Conservation (phyloP, 2,888 invertebrate genomes). For the Anthophora plumipes region DNA sequence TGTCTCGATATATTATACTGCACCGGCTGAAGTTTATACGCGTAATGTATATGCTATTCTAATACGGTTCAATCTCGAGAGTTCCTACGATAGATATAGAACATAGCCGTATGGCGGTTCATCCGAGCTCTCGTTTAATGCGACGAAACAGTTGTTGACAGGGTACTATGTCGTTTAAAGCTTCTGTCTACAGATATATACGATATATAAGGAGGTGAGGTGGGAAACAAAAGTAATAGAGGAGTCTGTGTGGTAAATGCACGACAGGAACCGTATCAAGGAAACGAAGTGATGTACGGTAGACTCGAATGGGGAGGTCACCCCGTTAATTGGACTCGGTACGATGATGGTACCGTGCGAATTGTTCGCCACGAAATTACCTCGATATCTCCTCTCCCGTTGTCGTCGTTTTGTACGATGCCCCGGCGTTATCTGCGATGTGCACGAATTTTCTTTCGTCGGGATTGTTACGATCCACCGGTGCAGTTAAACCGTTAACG, state of each 20-base stretch:
- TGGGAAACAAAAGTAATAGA: conserved; percentile 8
- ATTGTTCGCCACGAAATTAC: conserved; percentile 78
- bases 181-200: neutral
- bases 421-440: conserved; percentile 27
- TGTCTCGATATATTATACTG: neutral
- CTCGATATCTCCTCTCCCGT: conserved; percentile 69
- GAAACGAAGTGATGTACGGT: conserved; percentile 58
- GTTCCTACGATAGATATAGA: neutral
- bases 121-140: neutral
- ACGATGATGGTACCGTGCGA: conserved; percentile 72
- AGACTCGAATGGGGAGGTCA: conserved; percentile 59
- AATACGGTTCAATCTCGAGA: neutral
- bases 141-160: neutral
- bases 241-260: conserved; percentile 15
- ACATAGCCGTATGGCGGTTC: neutral
- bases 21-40: neutral
- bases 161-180: neutral
- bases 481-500: conserved; percentile 26
- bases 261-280: conserved; percentile 31
- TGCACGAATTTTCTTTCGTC: conserved; percentile 55
- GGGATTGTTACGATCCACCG: conserved; percentile 19
- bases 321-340: conserved; percentile 76
- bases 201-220: neutral
- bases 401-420: conserved; percentile 37
- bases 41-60: too few species aligned